Evolutionary conservation across 2,113 vertebrate genomes (phyloP), one percentile per base, ranked within the genome.

Genomic region (Scatophagus argus): DNA sequence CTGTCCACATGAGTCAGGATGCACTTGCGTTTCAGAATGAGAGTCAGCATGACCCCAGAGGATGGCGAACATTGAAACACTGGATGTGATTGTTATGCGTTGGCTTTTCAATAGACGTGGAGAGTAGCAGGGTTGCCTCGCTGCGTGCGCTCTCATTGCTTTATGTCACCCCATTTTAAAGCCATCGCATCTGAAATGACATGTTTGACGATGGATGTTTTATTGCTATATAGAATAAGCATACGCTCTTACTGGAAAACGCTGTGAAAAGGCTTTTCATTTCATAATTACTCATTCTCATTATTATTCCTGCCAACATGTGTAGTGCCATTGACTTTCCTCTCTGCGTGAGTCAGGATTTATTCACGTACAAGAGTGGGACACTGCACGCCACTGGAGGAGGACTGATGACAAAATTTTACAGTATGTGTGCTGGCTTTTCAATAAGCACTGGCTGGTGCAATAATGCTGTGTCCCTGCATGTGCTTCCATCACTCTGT

Each of bases 1-100:
- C 66, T 61, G 70, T 84, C 75, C 10, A 38, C 32, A 56, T 89
- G 87, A 85, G 79, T 88, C 87, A 87, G 87, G 72, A 80, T 60
- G 80, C 60, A 56, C 73, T 77, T 44, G 62, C 66, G 23, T 77
- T 84, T 74, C 54, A 79, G 66, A 79, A 56, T 62, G 67, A 76
- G 77, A 85, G 60, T 65, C 85, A 41, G 60, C 49, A 0, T 73
- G 83, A 90, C 85, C 87, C 44, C 3, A 4, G 61, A 80, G 64
- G 81, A 71, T 5, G 70, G 61, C 11, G 41, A 51, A 54, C 31
- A 0, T 69, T 4, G 6, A 74, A 59, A 52, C 0, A 8, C 25
- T 51, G 21, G 41, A n/a, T 44, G 67, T 43, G 55, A 59, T 60
- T 64, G 58, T 79, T 44, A 2, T 8, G 54, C 14, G 6, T 21